A percentile compares a stretch with the other conserved stretches of the same genome.
Evolutionary conservation across 2,113 vertebrate genomes (phyloP).

Genomic region (Tragelaphus strepsiceros): DNA sequence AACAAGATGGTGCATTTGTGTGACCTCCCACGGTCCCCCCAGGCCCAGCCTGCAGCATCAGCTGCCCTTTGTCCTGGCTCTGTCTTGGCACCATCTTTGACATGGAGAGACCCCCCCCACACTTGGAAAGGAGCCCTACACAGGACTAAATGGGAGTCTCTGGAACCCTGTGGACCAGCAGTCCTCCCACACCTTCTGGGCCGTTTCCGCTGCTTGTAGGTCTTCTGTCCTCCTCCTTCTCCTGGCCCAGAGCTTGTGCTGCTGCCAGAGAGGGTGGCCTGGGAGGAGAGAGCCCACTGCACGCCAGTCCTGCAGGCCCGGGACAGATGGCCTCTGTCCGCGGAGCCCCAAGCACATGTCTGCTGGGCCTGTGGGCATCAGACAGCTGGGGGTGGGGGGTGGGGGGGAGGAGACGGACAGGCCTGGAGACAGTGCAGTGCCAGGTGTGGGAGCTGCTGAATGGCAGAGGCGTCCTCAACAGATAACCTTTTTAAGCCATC

Average conservation of each 20-base stretch:
- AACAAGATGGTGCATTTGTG: background rate
- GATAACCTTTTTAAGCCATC: background rate
- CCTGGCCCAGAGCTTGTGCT: background rate
- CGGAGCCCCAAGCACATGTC: background rate
- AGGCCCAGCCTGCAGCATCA: background rate
- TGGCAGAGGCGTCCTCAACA: background rate
- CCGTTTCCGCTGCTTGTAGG: background rate
- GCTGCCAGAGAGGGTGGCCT: background rate
- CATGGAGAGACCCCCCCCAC: background rate
- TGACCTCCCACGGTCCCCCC: background rate
- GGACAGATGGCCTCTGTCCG: conserved; percentile 65
- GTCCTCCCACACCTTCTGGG: conserved; percentile 37
- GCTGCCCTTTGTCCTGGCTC: background rate
- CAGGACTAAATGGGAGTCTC: conserved; percentile 15
- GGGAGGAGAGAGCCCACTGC: conserved; percentile 34
- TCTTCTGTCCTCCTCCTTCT: background rate
- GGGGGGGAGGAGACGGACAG: background rate
- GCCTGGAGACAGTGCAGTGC: conserved; percentile 28
- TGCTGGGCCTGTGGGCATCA: conserved; percentile 37
- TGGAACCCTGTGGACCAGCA: background rate
- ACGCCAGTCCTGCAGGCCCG: background rate
- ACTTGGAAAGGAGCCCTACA: conserved; percentile 18
- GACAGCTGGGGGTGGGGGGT: background rate
- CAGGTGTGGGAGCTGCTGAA: background rate
- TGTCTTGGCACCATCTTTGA: background rate